Percentiles rank a stretch among this genome's conserved stretches.
Evolutionary conservation across 1,140 invertebrate species (phyloP).

Genomic region (Antheraea mylitta): DNA sequence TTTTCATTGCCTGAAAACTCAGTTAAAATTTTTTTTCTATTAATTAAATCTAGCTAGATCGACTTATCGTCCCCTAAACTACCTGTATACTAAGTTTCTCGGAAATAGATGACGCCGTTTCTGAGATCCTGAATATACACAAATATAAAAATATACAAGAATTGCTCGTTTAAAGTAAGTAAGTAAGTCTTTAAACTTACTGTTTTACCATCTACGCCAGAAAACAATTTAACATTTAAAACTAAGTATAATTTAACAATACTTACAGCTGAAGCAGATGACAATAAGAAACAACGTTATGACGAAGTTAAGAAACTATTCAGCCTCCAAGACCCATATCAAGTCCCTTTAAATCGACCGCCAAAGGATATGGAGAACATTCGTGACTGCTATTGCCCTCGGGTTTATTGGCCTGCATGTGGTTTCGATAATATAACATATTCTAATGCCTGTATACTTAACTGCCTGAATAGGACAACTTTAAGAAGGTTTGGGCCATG

Average conservation of each 20-base stretch:
- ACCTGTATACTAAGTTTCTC: too few relatives aligned
- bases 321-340: slow-evolving; percentile 27
- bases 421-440: slow-evolving; percentile 37
- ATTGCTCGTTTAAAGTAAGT: too few relatives aligned
- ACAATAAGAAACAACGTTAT: neutral
- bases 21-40: too few relatives aligned
- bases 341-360: slow-evolving; percentile 20
- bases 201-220: too few relatives aligned
- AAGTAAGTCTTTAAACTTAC: too few relatives aligned
- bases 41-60: too few relatives aligned
- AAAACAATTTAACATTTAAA: too few relatives aligned
- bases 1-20: too few relatives aligned
- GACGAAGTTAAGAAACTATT: slow-evolving; percentile 20
- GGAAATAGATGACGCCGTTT: too few relatives aligned
- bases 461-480: slow-evolving; percentile 27
- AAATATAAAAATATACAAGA: too few relatives aligned
- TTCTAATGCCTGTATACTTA: slow-evolving; percentile 40
- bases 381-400: slow-evolving; percentile 37
- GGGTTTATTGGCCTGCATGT: slow-evolving; percentile 45
- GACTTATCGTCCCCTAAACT: too few relatives aligned
- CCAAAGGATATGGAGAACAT: slow-evolving; percentile 34
- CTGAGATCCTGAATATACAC: too few relatives aligned
- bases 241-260: neutral
- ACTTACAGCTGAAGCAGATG: neutral
- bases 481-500: slow-evolving; percentile 36